phyloP scores from a whole-genome alignment of 1,140 invertebrate genomes.

The Rhysida immarginata region DNA sequence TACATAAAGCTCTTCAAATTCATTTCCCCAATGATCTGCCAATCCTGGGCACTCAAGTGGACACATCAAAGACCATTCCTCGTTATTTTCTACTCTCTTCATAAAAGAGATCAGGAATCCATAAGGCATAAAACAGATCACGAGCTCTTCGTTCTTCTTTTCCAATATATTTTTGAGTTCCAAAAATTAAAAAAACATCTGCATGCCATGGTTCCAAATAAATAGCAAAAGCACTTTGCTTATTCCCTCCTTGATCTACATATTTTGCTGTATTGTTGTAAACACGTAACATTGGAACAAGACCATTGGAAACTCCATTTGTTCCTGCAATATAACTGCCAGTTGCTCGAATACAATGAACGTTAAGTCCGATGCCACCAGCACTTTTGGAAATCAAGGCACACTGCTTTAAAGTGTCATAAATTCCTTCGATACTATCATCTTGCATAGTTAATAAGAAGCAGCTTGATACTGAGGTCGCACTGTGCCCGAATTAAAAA shows the following conservation, averaged over 20 bases:
- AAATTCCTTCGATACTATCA: constrained; percentile 98
- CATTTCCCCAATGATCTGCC: constrained; percentile 51
- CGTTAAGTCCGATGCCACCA: constrained; percentile 92
- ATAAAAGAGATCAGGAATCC: constrained; percentile 99
- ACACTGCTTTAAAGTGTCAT: constrained; percentile 83
- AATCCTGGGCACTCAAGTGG: constrained; percentile 81
- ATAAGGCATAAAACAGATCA: constrained; percentile 92
- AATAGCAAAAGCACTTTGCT: constrained; percentile 92
- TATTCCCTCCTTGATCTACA: constrained; percentile 97
- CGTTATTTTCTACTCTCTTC: constrained; percentile 78
- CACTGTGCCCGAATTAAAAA: constrained; percentile 88
- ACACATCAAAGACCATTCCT: constrained; percentile 94
- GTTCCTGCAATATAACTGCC: constrained; percentile 78
- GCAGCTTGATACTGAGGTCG: constrained; percentile 44
- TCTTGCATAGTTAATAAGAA: constrained; percentile 89
- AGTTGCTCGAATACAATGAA: constrained; percentile 87
- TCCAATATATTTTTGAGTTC: constrained; percentile 86
- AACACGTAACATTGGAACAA: constrained; percentile 94
- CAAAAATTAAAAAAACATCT: constrained; percentile 89
- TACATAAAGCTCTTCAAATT: constrained; percentile 37
- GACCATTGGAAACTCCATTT: constrained; percentile 89
- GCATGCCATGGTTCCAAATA: constrained; percentile 99
- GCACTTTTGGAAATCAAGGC: constrained; percentile 93
- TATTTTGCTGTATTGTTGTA: constrained; percentile 94
- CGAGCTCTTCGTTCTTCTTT: constrained; percentile 83